Evolutionary conservation across 1,140 invertebrate species (phyloP).

Genomic region (Bombus soroeensis): DNA sequence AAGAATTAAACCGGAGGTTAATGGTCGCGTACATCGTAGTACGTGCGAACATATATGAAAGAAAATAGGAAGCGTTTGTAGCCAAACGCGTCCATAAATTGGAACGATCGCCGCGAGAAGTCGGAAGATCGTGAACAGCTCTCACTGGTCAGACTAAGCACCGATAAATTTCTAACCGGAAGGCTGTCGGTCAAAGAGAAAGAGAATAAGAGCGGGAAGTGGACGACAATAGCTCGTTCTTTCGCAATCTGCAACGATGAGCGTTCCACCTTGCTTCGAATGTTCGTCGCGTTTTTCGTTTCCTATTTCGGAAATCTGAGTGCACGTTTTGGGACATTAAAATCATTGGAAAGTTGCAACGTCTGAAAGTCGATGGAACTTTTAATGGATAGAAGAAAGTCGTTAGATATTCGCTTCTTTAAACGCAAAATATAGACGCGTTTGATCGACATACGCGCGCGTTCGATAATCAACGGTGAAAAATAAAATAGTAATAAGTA

Average conservation of each 20-base stretch:
- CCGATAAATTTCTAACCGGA: conserved; percentile 49
- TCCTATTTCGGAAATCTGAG: neutral
- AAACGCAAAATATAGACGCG: too few species aligned
- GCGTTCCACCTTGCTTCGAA: neutral
- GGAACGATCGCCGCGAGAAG: conserved; percentile 10
- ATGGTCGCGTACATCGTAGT: neutral
- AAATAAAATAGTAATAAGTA: conserved; percentile 29
- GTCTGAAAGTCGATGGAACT: too few species aligned
- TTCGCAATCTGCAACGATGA: conserved; percentile 31
- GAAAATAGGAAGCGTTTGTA: conserved; percentile 13
- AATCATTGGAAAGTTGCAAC: neutral
- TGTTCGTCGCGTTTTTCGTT: neutral
- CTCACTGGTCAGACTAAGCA: conserved; percentile 22
- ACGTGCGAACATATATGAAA: neutral
- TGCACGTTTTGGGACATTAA: neutral
- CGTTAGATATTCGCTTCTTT: neutral
- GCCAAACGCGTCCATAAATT: conserved; percentile 5
- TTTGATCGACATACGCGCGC: neutral
- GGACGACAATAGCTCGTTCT: conserved; percentile 26
- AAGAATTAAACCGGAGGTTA: neutral
- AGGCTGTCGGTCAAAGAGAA: conserved; percentile 36
- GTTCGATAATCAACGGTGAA: neutral
- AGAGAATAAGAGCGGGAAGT: conserved; percentile 27
- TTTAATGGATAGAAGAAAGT: neutral
- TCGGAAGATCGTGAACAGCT: conserved; percentile 28